Evolutionary conservation across 2,888 invertebrate species (phyloP).

Genomic region (Drosophila rellima): DNA sequence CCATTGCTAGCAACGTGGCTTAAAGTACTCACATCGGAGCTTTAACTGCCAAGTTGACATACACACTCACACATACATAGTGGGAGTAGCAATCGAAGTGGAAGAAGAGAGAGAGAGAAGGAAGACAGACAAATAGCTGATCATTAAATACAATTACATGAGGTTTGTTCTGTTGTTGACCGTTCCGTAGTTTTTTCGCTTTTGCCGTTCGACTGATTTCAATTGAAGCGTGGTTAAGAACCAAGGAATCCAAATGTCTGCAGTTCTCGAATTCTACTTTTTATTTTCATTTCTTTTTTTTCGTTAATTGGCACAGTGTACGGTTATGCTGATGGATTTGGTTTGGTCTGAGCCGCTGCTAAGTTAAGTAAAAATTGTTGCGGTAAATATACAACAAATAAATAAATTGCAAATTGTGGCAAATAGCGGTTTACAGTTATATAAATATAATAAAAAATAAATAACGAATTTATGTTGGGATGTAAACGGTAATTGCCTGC

Average conservation of each 20-base stretch:
- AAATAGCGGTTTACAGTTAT: constrained; percentile 65
- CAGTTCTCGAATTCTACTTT: constrained; percentile 26
- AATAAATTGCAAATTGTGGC: constrained; percentile 76
- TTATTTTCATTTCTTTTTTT: constrained; percentile 23
- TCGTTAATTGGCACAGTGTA: constrained; percentile 64
- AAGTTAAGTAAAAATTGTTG: constrained; percentile 60
- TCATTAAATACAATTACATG: constrained; percentile 74
- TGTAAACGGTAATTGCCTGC: constrained; percentile 42
- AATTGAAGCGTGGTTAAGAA: constrained; percentile 54
- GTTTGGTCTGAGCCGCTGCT: constrained; percentile 45
- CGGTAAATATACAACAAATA: constrained; percentile 71
- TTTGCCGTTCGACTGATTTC: constrained; percentile 56
- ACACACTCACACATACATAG: constrained; percentile 38
- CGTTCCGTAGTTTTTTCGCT: constrained; percentile 22
- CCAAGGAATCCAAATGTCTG: constrained; percentile 42
- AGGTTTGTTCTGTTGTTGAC: constrained; percentile 53
- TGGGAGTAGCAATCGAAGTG: constrained; percentile 31
- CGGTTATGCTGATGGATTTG: constrained; percentile 62
- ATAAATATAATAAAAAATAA: constrained; percentile 38
- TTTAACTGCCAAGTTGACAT: constrained; percentile 55
- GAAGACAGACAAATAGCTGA: constrained; percentile 41
- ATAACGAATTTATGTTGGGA: constrained; percentile 8
- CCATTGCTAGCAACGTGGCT: constrained; percentile 74
- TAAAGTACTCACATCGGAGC: constrained; percentile 55
- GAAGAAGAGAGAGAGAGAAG: constrained; percentile 15